Evolutionary conservation across 1,140 invertebrate genomes (phyloP), one percentile per base, ranked within the genome.

Genomic region (Neocloeon triangulifer): DNA sequence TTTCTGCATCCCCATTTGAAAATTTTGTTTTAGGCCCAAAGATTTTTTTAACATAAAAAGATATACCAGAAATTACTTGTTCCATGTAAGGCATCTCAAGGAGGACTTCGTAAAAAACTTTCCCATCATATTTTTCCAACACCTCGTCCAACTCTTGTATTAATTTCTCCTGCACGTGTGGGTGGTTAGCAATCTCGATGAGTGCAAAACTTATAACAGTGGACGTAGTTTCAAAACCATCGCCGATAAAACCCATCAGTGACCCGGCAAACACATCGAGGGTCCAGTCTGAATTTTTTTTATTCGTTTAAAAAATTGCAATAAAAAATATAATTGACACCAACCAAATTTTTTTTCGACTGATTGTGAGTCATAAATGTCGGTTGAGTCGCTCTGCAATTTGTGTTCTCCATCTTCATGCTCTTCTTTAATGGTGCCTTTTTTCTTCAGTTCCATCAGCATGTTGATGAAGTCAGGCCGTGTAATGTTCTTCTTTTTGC

Each of bases 221-320:
- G 2, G 68, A 61, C 0, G 72, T 70, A 0, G 74, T 74, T 40
- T 77, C 73, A 44, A 68, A 75, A n/a, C 73, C 73, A 22, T 69
- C 72, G 9, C 69, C 40, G 39, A 71, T 64, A 39, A 73, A 71
- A 4, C 71, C 55, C 21, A 70, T 63, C 1, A 57, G 55, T 47
- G 73, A 64, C 0, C 64, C 66, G 0, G 66, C 54, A 14, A 64
- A 41, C 31, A 52, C 48, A 29, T 34, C 35, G 6, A 28, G 14
- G 9, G 10, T 36, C 12, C 21, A 31, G 18, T 14, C 30, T 36
- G 10, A 17, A 4, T n/a, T 13, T 4, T 10, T 30, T 10, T 12
- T 16, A 30, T n/a, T n/a, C 7, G 13, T 32, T 12, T 29, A 13
- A 7, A n/a, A 21, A 10, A 25, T 26, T 9, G 31, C 14, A 20